Evolutionary conservation across 2,113 vertebrate genomes (phyloP).

Genomic region (Gallinago undulata): DNA sequence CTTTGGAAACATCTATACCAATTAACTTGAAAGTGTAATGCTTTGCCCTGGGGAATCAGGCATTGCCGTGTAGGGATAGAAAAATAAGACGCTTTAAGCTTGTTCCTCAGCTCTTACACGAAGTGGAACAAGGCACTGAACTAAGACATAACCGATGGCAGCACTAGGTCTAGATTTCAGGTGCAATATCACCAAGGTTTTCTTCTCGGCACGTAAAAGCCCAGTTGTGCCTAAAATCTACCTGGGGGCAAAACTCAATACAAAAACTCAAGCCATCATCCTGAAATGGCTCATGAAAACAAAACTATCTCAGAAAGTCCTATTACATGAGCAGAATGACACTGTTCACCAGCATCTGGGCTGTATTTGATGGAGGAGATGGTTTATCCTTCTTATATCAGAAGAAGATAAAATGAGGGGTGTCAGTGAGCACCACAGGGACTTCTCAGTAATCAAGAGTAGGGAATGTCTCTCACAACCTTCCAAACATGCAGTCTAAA

Average conservation of each 20-base stretch:
- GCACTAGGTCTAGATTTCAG: not conserved
- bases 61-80: not conserved
- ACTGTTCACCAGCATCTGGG: not conserved
- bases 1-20: constrained; percentile 17
- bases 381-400: not conserved
- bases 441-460: not conserved
- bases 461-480: not conserved
- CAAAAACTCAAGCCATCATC: too few relatives aligned
- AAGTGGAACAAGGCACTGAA: not conserved
- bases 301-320: not conserved
- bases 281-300: not conserved
- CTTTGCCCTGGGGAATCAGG: not conserved
- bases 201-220: not conserved
- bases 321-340: not conserved
- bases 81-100: not conserved
- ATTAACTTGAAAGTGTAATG: constrained; percentile 27
- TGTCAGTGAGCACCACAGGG: not conserved
- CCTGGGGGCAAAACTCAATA: not conserved
- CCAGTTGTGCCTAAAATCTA: not conserved
- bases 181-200: not conserved
- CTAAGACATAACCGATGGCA: not conserved
- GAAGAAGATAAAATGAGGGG: not conserved
- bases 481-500: not conserved
- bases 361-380: not conserved
- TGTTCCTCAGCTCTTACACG: not conserved